Evolutionary conservation across 30 jellyfish, hydroid and myxozoan genomes (phyloP).

Genomic region (Nemopilema nomurai): DNA sequence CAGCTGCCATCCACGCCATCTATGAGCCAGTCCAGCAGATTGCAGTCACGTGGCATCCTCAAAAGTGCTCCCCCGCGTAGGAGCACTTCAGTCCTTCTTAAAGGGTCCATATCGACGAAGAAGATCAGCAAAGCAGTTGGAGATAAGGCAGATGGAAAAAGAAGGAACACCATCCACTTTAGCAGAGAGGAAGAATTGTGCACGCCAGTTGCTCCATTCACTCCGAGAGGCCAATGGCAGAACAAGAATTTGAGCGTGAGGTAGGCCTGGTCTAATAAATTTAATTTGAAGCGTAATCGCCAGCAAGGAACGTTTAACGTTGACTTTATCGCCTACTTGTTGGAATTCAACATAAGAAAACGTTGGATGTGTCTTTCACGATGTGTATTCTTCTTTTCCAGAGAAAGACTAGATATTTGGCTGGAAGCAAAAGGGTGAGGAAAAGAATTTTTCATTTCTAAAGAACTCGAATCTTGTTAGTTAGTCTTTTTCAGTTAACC

Average conservation of each 20-base stretch:
- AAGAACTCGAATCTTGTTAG: no score
- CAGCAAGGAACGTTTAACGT: no score
- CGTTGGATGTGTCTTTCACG: not conserved
- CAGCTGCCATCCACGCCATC: constrained; percentile 17
- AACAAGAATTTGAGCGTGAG: constrained; percentile 53
- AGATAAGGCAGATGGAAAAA: not conserved
- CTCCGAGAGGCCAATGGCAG: constrained; percentile 73
- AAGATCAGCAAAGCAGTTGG: not conserved
- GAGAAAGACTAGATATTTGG: constrained; percentile 80
- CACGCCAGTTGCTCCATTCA: constrained; percentile 50
- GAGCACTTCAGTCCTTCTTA: not conserved
- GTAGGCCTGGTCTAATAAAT: not conserved
- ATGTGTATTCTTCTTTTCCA: not conserved
- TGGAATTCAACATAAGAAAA: no score
- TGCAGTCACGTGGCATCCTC: constrained; percentile 4
- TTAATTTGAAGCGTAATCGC: no score
- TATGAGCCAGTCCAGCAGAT: not conserved
- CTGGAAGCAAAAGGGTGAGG: constrained; percentile 71
- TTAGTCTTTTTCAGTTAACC: no score
- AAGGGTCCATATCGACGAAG: not conserved
- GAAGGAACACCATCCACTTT: constrained; percentile 48
- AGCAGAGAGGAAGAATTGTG: not conserved
- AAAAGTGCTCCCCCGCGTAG: constrained; percentile 24
- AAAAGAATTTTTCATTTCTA: not conserved
- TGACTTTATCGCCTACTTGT: no score